Percentiles rank a stretch among this genome's conserved stretches.
phyloP scores from a whole-genome alignment of 2,797 vertebrate genomes.

The Crotalus adamanteus region DNA sequence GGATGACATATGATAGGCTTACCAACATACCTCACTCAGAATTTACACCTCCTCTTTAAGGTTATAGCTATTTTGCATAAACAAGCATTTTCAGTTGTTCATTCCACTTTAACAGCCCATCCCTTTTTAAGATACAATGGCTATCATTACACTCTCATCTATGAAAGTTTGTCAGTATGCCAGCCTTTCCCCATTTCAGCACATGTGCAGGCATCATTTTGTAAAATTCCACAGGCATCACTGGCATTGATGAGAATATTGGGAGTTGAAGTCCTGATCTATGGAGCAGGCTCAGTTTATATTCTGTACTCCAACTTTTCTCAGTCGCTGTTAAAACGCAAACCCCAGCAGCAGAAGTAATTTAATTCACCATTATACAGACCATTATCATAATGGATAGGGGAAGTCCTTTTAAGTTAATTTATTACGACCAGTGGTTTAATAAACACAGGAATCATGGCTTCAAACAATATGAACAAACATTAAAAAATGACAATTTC shows the following conservation, averaged over 20 bases:
- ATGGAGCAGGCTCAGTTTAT: not conserved
- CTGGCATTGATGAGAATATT: not conserved
- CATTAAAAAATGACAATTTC: not conserved
- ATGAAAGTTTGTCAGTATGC: not conserved
- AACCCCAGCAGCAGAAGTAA: not conserved
- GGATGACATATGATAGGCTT: not conserved
- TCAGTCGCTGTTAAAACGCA: not conserved
- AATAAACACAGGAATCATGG: not conserved
- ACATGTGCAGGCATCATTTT: not conserved
- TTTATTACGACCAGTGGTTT: not conserved
- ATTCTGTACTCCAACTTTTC: not conserved
- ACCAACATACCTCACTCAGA: not conserved
- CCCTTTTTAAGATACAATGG: not conserved
- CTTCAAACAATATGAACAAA: not conserved
- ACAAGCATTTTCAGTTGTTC: not conserved
- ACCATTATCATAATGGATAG: not conserved
- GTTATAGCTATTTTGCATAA: not conserved
- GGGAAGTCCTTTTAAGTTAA: not conserved
- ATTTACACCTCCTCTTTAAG: not conserved
- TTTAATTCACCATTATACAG: not conserved
- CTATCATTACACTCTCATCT: not conserved
- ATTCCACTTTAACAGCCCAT: not conserved
- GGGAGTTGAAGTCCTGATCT: not conserved
- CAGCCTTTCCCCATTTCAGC: not conserved
- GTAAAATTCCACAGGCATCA: not conserved